Percentiles rank a stretch among this genome's conserved stretches.
Evolutionary conservation across 2,113 vertebrate species (phyloP).

Genomic region (Hystrix brachyura): DNA sequence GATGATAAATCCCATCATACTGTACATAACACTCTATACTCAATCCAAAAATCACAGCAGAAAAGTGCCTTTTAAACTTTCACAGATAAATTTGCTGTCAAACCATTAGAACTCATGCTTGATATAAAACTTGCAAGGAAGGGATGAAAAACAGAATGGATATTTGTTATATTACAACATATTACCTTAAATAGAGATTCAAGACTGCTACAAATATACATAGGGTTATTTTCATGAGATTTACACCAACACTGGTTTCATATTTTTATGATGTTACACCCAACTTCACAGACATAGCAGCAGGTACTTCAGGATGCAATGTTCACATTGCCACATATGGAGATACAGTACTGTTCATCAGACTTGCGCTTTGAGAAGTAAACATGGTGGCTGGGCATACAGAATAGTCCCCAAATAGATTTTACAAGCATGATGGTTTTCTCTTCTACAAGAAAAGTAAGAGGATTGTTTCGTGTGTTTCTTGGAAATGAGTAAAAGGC

Average conservation of each 20-base stretch:
- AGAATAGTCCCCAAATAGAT: conserved; percentile 57
- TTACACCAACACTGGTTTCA: conserved; percentile 72
- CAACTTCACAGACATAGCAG: conserved; percentile 78
- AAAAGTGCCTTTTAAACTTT: conserved; percentile 79
- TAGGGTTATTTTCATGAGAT: conserved; percentile 75
- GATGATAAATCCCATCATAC: conserved; percentile 78
- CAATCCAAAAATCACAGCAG: conserved; percentile 76
- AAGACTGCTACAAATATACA: conserved; percentile 77
- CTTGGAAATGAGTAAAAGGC: conserved; percentile 65
- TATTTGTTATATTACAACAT: conserved; percentile 74
- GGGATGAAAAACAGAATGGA: conserved; percentile 67
- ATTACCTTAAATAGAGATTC: conserved; percentile 77
- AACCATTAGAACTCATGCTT: conserved; percentile 72
- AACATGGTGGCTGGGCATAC: conserved; percentile 57
- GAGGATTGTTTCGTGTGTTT: conserved; percentile 48
- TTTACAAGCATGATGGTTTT: conserved; percentile 59
- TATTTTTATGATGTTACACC: conserved; percentile 70
- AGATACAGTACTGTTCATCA: conserved; percentile 71
- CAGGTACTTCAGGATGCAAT: conserved; percentile 72
- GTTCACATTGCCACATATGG: conserved; percentile 64
- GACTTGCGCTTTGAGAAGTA: conserved; percentile 69
- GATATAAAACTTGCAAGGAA: conserved; percentile 71
- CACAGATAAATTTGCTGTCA: conserved; percentile 81
- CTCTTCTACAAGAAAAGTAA: conserved; percentile 62
- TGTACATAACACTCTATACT: conserved; percentile 59